phyloP scores from a whole-genome alignment of 2,113 vertebrate genomes.

The Tachysurus fulvidraco region DNA sequence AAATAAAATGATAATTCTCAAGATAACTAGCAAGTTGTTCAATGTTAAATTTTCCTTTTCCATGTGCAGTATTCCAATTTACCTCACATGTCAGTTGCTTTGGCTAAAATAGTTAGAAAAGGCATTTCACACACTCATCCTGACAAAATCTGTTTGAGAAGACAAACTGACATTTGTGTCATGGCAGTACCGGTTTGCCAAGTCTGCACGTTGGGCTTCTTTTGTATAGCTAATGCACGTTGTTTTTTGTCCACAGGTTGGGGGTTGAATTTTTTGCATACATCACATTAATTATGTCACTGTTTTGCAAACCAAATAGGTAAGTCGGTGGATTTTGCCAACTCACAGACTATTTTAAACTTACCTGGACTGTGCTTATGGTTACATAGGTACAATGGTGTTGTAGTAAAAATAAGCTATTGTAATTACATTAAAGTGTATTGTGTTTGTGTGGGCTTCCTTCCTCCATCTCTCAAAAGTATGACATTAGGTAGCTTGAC shows the following conservation, averaged over 20 bases:
- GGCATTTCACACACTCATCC: background rate
- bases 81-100: background rate
- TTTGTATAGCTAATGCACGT: background rate
- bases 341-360: background rate
- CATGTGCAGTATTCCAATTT: background rate
- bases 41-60: background rate
- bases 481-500: background rate
- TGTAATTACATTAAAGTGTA: background rate
- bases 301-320: constrained; percentile 13
- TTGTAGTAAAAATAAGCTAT: too few relatives aligned
- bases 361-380: background rate
- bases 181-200: background rate
- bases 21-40: background rate
- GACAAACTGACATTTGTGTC: constrained; percentile 8
- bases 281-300: background rate
- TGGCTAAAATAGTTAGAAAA: background rate
- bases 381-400: background rate
- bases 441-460: background rate
- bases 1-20: background rate
- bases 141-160: background rate
- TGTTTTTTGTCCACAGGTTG: background rate
- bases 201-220: constrained; percentile 6
- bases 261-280: constrained; percentile 20
- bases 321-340: background rate
- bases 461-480: background rate